phyloP scores from a whole-genome alignment of 2,888 invertebrate genomes.

The Globia sparganii region DNA sequence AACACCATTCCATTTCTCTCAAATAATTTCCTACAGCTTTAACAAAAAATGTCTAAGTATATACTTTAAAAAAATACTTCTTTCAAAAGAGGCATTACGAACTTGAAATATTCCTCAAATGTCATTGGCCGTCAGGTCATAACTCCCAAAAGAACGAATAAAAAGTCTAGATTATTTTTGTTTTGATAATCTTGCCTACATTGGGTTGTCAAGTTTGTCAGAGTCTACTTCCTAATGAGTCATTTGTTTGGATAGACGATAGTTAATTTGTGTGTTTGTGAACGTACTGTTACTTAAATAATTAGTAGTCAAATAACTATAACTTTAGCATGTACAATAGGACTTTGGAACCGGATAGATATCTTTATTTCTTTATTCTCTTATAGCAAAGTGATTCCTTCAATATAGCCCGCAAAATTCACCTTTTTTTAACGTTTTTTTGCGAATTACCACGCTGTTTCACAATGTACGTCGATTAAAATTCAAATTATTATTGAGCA shows the following conservation, averaged over 20 bases:
- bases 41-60: too few species aligned
- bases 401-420: neutral
- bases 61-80: neutral
- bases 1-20: neutral
- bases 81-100: neutral
- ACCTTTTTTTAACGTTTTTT: neutral
- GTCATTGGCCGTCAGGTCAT: slow-evolving; percentile 2
- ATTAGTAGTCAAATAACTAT: neutral
- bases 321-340: neutral
- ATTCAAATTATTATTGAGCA: too few species aligned
- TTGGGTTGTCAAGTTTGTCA: neutral
- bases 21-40: neutral
- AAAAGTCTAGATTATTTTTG: neutral
- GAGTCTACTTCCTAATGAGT: slow-evolving; percentile 8
- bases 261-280: neutral
- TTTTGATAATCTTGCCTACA: neutral
- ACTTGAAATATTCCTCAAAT: slow-evolving; percentile 13
- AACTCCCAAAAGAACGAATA: neutral
- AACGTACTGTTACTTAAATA: neutral
- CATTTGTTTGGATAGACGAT: neutral
- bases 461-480: neutral
- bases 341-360: slow-evolving; percentile 17
- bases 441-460: neutral
- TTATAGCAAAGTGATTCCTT: too few species aligned
- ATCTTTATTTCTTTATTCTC: neutral